phyloP scores from a whole-genome alignment of 2,797 vertebrate species.

The Gymnothorax reevesii region DNA sequence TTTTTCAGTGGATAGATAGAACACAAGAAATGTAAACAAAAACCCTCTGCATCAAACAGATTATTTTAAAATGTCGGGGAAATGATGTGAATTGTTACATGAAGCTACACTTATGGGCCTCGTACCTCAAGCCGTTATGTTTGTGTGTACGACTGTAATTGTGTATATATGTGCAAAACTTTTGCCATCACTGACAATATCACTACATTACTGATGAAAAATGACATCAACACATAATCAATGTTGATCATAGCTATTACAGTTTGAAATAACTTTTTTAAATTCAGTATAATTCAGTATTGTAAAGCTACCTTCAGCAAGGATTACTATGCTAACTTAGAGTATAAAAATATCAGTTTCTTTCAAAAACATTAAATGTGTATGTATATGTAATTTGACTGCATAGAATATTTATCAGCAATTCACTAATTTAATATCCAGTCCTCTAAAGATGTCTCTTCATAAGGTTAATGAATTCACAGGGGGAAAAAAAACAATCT shows the following conservation, averaged over 20 bases:
- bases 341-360: too few species aligned
- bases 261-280: too few species aligned
- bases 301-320: too few species aligned
- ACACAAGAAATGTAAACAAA: not conserved
- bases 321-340: too few species aligned
- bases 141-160: not conserved
- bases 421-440: not conserved
- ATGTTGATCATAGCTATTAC: too few species aligned
- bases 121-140: constrained; percentile 1
- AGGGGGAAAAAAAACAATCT: not conserved
- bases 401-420: not conserved
- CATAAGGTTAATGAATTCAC: not conserved
- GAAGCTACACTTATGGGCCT: not conserved
- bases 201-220: too few species aligned
- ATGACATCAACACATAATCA: too few species aligned
- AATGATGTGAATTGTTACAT: not conserved
- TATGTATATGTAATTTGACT: not conserved
- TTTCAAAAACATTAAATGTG: too few species aligned
- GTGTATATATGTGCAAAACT: not conserved
- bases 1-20: too few species aligned
- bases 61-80: not conserved
- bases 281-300: too few species aligned
- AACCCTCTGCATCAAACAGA: not conserved
- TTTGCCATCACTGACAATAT: too few species aligned
- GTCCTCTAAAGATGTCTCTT: not conserved